Base-by-base conservation (phyloP, 2,888 invertebrate genomes). In the Drosophila greeni region DNA sequence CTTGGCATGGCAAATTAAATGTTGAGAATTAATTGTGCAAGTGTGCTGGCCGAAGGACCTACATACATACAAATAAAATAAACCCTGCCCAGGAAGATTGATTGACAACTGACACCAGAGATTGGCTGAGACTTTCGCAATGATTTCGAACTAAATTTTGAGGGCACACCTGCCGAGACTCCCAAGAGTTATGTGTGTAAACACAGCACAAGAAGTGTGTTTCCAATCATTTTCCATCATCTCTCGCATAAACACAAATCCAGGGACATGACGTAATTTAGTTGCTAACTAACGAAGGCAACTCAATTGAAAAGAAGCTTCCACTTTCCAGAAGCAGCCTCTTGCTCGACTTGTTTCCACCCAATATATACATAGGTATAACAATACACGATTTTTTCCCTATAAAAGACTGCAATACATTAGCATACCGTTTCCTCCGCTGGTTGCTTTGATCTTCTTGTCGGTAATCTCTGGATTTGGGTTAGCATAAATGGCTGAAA, bases 1-100 rank as follows among this genome's bases (percentile, higher is more conserved):
- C 58, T 62, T 65, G 79, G 79, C 82, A 61, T 82, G 71, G 76
- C 64, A 66, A 82, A 82, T 76, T 79, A 65, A 55, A 65, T 56
- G 33, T 37, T 36, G 33, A 29, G 56, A 58, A 56, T 66, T 65
- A 66, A 65, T 55, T 64, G 62, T 64, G 66, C 53, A 64, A 65
- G 65, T 65, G 43, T 64, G 53, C 65, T 53, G 37, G 37, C 53
- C 34, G 40, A 65, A 65, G 65, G 65, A 66, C 37, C 29, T 24
- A 23, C 34, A 14, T 8, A 29, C 20, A n/a, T 24, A 23, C 34
- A 14, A 11, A 29, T 26, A n/a, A 31, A 20, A 11, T 20, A 11
- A 26, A 42, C 5, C 20, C 23, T 34, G 26, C 12, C 14, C 31
- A 34, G n/a, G 26, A 9, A 16, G 24, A 53, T 29, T 56, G 58